Base-by-base conservation (phyloP, 2,797 vertebrate genomes). In the Chrosomus eos region DNA sequence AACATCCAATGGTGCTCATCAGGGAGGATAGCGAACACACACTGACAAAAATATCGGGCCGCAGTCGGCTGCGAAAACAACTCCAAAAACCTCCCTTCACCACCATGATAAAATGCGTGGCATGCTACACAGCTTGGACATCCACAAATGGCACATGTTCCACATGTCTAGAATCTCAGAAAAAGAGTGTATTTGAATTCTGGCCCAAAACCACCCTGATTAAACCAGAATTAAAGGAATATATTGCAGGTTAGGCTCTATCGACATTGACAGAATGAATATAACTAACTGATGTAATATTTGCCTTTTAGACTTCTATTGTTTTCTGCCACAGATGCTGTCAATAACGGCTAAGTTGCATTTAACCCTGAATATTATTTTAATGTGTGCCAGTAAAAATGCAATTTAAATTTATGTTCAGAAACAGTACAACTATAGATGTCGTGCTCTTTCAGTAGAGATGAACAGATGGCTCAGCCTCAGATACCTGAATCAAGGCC, bases 121-220 rank as follows among this genome's bases (percentile, higher is more conserved):
- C 91, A 93, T 93, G 88, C 55, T 21, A 89, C 90, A 90, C 89
- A 90, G 89, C 91, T 87, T 85, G 72, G 74, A 89, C 91, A 93
- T 91, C 88, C 76, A 84, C 84, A 88, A 70, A 90, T 74, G 87
- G 90, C 93, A 91, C 86, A 87, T 89, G 89, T 89, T 90, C 72
- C 43, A 84, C 82, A 83, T 77, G 88, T 87, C 64, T n/a, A 58
- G 16, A 82, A 82, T 91, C 87, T 92, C 89, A 88, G 82, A 85
- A 14, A 84, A 87, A 93, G 91, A 88, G 85, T 90, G 83, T 81
- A 88, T 92, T 89, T 92, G 92, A 88, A 60, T 43, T 31, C 7
- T 43, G 48, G 16, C 36, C 28, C 80, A 31, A 18, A 53, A 71
- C 33, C n/a, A 19, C 51, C 9, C 10, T 26, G 14, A 55, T 36